A percentile compares a stretch with the other conserved stretches of the same genome.
Evolutionary conservation across 2,113 vertebrate genomes (phyloP).

Genomic region (Tiliqua scincoides): DNA sequence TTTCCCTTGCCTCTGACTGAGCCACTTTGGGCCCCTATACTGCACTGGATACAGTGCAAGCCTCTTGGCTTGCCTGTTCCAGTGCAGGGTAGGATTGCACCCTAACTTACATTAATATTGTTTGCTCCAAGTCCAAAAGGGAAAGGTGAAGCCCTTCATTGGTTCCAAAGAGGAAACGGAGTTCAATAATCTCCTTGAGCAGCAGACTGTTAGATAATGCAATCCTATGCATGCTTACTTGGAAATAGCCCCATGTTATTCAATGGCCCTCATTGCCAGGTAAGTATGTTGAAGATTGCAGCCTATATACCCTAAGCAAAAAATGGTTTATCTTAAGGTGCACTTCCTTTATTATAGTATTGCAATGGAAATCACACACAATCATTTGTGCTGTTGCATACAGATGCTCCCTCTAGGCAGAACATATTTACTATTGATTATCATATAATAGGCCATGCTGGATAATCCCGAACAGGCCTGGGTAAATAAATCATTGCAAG

Average conservation of each 20-base stretch:
- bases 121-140: not conserved
- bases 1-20: too few relatives aligned
- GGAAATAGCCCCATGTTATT: too few relatives aligned
- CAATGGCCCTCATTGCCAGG: too few relatives aligned
- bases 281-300: too few relatives aligned
- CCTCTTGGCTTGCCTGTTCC: too few relatives aligned
- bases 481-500: conserved; percentile 23
- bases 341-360: not conserved
- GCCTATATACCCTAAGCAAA: not conserved
- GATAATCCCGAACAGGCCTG: conserved; percentile 17
- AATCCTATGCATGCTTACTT: too few relatives aligned
- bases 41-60: too few relatives aligned
- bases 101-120: not conserved
- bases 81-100: too few relatives aligned
- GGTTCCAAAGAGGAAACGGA: not conserved
- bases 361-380: not conserved
- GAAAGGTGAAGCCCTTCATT: not conserved
- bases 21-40: too few relatives aligned
- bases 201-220: not conserved
- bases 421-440: conserved; percentile 26
- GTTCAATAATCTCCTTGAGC: not conserved
- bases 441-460: conserved; percentile 3
- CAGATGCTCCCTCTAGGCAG: not conserved
- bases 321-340: not conserved
- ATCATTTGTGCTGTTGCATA: conserved; percentile 9